These are phyloP conservation scores for Listronotus bonariensis DNA, from an alignment of 1,140 invertebrate species.

Conservation along the genomic window DNA sequence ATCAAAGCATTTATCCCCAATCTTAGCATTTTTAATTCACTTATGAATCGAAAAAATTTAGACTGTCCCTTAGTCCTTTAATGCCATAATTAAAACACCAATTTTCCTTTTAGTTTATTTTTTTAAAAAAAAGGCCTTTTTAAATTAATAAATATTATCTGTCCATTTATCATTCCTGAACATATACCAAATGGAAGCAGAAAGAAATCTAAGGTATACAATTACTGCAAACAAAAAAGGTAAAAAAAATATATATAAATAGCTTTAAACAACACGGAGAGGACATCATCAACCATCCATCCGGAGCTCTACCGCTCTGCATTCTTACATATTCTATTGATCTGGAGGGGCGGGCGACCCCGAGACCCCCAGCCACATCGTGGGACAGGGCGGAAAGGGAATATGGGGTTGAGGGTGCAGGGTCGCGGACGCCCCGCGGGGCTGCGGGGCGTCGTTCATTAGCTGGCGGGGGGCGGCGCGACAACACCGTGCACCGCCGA, in stretches of 20 bases:
- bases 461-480: slow-evolving; percentile 27
- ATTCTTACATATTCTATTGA: slow-evolving; percentile 42
- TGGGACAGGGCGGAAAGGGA: neutral
- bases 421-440: slow-evolving; percentile 13
- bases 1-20: no score
- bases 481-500: slow-evolving; percentile 32
- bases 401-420: neutral
- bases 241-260: slow-evolving; percentile 14
- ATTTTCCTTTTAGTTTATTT: no score
- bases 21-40: no score
- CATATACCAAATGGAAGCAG: no score
- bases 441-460: slow-evolving; percentile 33
- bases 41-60: no score
- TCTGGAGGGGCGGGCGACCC: slow-evolving; percentile 30
- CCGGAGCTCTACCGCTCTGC: slow-evolving; percentile 27
- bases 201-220: no score
- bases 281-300: slow-evolving; percentile 19
- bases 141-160: no score
- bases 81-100: no score
- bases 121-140: no score
- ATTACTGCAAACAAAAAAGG: neutral
- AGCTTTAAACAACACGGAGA: neutral
- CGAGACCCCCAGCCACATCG: neutral
- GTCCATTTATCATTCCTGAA: no score
- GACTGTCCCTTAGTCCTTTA: no score